Evolutionary conservation across 2,797 vertebrate genomes (phyloP).

Genomic region (Pseudomugil gertrudae): DNA sequence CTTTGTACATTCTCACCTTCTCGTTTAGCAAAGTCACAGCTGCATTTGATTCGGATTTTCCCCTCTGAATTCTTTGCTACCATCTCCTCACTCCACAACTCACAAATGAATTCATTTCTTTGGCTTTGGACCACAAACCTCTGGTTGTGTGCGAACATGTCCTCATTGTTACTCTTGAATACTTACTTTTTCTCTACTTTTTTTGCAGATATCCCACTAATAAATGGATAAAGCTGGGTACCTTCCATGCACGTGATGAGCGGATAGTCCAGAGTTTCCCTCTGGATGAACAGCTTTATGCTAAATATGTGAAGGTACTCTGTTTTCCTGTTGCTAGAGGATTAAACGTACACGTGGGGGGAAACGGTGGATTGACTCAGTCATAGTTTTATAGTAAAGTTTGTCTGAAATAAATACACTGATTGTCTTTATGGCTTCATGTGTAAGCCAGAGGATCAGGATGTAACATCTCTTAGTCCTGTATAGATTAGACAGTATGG

Average conservation of each 20-base stretch:
- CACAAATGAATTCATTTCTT: conserved; percentile 19
- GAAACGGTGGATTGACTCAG: conserved; percentile 10
- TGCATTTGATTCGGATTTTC: conserved; percentile 8
- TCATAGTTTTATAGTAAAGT: neutral
- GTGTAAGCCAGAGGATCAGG: too few relatives aligned
- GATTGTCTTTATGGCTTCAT: conserved; percentile 54
- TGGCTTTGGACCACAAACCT: conserved; percentile 10
- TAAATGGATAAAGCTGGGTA: conserved; percentile 97
- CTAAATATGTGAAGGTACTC: conserved; percentile 97
- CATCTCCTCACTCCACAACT: neutral
- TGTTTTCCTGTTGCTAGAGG: neutral
- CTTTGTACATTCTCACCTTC: conserved; percentile 1
- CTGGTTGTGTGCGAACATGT: conserved; percentile 16
- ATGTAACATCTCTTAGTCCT: too few relatives aligned
- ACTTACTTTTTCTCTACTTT: conserved; percentile 2
- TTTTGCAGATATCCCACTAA: conserved; percentile 93
- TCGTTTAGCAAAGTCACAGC: conserved; percentile 6
- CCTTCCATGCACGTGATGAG: conserved; percentile 95
- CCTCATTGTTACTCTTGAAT: neutral
- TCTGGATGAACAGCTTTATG: conserved; percentile 97
- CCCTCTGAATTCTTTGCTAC: conserved; percentile 16
- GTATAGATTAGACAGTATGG: too few relatives aligned
- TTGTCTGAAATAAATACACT: too few relatives aligned
- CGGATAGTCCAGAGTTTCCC: conserved; percentile 97
- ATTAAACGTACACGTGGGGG: neutral